Percentiles rank a stretch among this genome's conserved stretches.
phyloP scores from a whole-genome alignment of 1,140 invertebrate genomes.

The Heliothis subflexa region DNA sequence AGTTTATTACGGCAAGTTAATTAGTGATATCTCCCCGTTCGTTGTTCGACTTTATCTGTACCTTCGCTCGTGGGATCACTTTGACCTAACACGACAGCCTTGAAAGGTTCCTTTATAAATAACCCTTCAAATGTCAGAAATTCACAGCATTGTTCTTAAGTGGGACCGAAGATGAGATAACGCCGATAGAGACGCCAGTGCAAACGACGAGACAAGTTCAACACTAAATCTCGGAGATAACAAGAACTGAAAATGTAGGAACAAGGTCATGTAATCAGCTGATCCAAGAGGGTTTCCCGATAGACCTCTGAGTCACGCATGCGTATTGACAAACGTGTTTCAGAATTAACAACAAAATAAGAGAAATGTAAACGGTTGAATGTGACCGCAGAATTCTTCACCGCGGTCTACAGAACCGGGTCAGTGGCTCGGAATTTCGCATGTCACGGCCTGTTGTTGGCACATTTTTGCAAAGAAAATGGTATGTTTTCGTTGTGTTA shows the following conservation, averaged over 20 bases:
- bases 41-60: background rate
- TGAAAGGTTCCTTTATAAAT: conserved; percentile 33
- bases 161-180: background rate
- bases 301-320: conserved; percentile 59
- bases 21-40: background rate
- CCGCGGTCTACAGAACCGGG: conserved; percentile 47
- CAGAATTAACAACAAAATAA: conserved; percentile 43
- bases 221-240: background rate
- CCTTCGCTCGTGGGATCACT: conserved; percentile 11
- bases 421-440: conserved; percentile 49
- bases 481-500: conserved; percentile 56
- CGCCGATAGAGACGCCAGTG: background rate
- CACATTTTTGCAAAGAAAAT: conserved; percentile 59
- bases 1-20: background rate
- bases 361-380: conserved; percentile 35
- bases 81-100: conserved; percentile 37
- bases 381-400: conserved; percentile 44
- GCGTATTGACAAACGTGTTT: conserved; percentile 55
- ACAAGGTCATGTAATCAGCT: conserved; percentile 71
- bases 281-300: conserved; percentile 43
- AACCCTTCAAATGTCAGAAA: conserved; percentile 28
- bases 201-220: background rate
- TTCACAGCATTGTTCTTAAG: conserved; percentile 27
- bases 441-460: conserved; percentile 64
- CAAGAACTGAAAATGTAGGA: conserved; percentile 58